Conservation (phyloP, 2,888 invertebrate genomes). For the Melanargia galathea region DNA sequence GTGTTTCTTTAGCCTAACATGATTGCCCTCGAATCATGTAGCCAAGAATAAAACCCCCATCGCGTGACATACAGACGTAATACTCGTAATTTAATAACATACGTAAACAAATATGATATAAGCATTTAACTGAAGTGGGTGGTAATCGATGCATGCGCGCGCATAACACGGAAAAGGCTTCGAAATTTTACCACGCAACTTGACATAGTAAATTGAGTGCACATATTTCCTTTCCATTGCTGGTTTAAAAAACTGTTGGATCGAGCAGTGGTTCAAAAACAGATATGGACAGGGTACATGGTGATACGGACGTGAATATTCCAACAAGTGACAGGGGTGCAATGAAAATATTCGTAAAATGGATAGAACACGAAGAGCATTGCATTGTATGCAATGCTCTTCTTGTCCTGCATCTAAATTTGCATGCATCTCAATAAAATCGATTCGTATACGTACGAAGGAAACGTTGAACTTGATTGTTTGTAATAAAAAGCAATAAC, state of each 20-base stretch:
- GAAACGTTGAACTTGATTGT: not conserved
- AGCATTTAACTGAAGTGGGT: conserved; percentile 51
- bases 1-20: conserved; percentile 23
- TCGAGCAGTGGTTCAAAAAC: conserved; percentile 28
- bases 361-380: conserved; percentile 43
- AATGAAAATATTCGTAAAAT: conserved; percentile 36
- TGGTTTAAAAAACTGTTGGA: not conserved
- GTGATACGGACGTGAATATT: conserved; percentile 29
- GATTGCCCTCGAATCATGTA: conserved; percentile 16
- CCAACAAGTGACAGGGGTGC: conserved; percentile 37
- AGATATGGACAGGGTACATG: conserved; percentile 31
- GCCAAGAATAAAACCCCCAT: conserved; percentile 40
- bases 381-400: conserved; percentile 42
- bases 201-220: conserved; percentile 1
- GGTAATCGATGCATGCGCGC: conserved; percentile 75
- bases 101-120: conserved; percentile 59
- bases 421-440: conserved; percentile 38
- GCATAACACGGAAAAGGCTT: conserved; percentile 64
- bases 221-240: conserved; percentile 32
- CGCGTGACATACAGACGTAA: conserved; percentile 51
- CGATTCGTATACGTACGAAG: conserved; percentile 30
- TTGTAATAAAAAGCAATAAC: not conserved
- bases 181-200: conserved; percentile 35
- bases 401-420: too few relatives aligned
- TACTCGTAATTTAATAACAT: conserved; percentile 65